Evolutionary conservation across 2,888 invertebrate species (phyloP), one percentile per base, ranked within the genome.

Genomic region (Asteroscopus sphinx): DNA sequence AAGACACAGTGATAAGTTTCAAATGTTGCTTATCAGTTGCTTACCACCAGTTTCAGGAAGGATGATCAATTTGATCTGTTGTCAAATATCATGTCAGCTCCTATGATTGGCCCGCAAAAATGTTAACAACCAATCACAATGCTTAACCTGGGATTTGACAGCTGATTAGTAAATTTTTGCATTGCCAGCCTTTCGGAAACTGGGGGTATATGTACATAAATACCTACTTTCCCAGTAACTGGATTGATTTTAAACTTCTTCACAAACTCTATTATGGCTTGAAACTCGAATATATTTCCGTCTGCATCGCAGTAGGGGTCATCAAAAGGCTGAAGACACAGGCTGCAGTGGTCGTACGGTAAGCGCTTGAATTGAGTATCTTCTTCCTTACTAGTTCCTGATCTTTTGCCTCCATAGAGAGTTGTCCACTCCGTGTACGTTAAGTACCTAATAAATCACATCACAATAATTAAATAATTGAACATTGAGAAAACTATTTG

Each of bases 171-270:
- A n/a, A n/a, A n/a, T n/a, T n/a, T n/a, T n/a, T n/a, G n/a, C n/a
- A n/a, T n/a, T n/a, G n/a, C n/a, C n/a, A n/a, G n/a, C n/a, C n/a
- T n/a, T n/a, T n/a, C n/a, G n/a, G n/a, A n/a, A n/a, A n/a, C n/a
- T n/a, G n/a, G n/a, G n/a, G n/a, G n/a, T n/a, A n/a, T n/a, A n/a
- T n/a, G n/a, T n/a, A n/a, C n/a, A n/a, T n/a, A n/a, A n/a, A n/a
- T 13, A 59, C 73, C 47, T 71, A 96, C 96, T 92, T 97, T 97
- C 37, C 99, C 99, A 26, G 98, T 98, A 0, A 98, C 97, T 21
- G 99, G 99, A 91, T 99, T 99, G 2, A 97, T 94, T 89, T 99
- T 99, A 86, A 96, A 99, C 83, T 97, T 97, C 83, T 98, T 98
- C 0, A 99, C 83, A 83, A 98, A 99, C 21, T 97, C 97, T 9